Evolutionary conservation across 1,140 invertebrate species (phyloP), one percentile per base, ranked within the genome.

Genomic region (Rhysida immarginata): DNA sequence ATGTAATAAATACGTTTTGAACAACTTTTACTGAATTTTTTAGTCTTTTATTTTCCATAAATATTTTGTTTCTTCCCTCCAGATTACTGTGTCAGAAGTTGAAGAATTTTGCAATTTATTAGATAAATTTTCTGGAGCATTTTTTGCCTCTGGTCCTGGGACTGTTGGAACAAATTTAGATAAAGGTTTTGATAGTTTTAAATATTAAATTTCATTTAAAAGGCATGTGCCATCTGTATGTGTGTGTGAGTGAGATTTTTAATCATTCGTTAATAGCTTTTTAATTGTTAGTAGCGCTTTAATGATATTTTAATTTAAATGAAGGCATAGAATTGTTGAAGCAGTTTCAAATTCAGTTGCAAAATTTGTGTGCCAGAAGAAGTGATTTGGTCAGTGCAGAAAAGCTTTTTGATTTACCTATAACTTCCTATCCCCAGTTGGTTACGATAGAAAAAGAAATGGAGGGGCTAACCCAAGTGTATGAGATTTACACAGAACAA

Each of bases 401-500:
- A 70, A 79, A 83, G 60, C 71, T 93, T 1, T 94, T 95, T 70
- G 85, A 90, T 62, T 78, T 90, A 58, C 77, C 82, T 8, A 76
- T 88, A 25, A 80, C 84, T 0, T 81, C 89, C 68, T 94, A 90
- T 64, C 79, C 83, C 0, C 76, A 79, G 45, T 84, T 88, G 64
- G 66, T 80, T 2, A 74, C 79, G 48, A 74, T 84, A 0, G 82
- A 83, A 64, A 72, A 75, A 11, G 82, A 92, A 58, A 87, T 81
- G 67, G 76, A 81, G 25, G 76, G 77, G 3, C 77, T 92, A 73
- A 76, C 84, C 58, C 61, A 77, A 59, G 69, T 93, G 21, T 94
- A 83, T 66, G 77, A 81, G 59, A 71, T 94, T 13, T 93, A 90
- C 63, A 78, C 81, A 63, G 72, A 78, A 1, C 87, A 91, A 69